A percentile compares a stretch with the other conserved stretches of the same genome.
Conservation (phyloP, 2,888 invertebrate species). For the Pseudanteris insignis region DNA sequence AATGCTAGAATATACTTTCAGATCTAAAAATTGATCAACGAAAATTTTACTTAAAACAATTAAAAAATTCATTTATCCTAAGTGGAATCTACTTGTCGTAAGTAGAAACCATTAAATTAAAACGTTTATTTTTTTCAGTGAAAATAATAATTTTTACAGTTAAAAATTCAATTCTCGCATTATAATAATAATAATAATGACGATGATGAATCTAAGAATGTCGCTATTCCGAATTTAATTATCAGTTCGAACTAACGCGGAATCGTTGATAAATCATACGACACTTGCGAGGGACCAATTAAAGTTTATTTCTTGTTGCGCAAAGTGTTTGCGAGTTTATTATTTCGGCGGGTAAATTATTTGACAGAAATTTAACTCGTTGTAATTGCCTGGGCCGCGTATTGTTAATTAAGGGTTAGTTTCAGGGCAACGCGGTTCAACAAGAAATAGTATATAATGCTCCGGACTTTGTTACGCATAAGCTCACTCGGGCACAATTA, state of each 20-base stretch:
- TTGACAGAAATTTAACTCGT: constrained; percentile 50
- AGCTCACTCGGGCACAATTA: constrained; percentile 39
- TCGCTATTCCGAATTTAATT: not conserved
- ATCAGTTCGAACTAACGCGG: not conserved
- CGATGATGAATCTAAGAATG: not conserved
- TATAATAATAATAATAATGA: not conserved
- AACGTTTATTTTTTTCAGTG: no score
- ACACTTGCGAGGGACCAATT: no score
- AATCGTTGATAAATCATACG: not conserved
- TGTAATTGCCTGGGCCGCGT: constrained; percentile 54
- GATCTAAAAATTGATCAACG: no score
- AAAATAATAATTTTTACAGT: no score
- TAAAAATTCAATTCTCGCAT: no score
- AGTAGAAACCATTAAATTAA: no score
- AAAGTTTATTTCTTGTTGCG: no score
- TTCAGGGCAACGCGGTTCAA: constrained; percentile 45
- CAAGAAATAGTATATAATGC: constrained; percentile 39
- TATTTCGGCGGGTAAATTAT: constrained; percentile 11
- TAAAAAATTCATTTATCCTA: no score
- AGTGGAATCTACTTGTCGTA: no score
- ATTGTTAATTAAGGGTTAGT: constrained; percentile 60
- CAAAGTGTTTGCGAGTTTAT: not conserved
- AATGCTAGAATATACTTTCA: no score
- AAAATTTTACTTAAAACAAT: no score
- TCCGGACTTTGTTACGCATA: constrained; percentile 38